phyloP scores from a whole-genome alignment of 2,888 invertebrate genomes.

The Diaperis boleti region DNA sequence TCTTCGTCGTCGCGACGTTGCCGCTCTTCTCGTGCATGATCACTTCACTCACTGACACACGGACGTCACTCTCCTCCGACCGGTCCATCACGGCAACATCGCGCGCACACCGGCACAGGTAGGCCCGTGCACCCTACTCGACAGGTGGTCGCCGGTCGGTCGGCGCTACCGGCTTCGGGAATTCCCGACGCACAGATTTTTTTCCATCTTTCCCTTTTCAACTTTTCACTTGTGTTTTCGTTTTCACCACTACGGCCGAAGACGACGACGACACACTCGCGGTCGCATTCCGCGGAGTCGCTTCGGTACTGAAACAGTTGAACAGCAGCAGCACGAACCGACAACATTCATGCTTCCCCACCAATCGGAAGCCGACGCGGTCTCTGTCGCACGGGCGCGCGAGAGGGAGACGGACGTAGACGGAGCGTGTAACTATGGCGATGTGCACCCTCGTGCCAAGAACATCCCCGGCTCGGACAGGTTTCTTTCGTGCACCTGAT shows the following conservation, averaged over 20 bases:
- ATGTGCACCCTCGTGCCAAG: constrained; percentile 48
- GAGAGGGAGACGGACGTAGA: constrained; percentile 41
- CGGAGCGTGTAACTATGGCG: constrained; percentile 59
- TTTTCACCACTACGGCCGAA: too few relatives aligned
- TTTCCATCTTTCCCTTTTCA: not conserved
- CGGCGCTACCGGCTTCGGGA: too few relatives aligned
- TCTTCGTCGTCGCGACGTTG: constrained; percentile 51
- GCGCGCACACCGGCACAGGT: constrained; percentile 25
- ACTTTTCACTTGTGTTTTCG: too few relatives aligned
- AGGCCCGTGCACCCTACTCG: constrained; percentile 15
- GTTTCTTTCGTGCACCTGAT: constrained; percentile 12
- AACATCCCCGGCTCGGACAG: constrained; percentile 2
- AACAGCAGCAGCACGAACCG: too few relatives aligned
- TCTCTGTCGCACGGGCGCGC: constrained; percentile 28
- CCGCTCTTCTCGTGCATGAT: constrained; percentile 58
- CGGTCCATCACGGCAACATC: constrained; percentile 14
- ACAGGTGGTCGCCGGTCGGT: not conserved
- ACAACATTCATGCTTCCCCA: constrained; percentile 51
- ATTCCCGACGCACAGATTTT: too few relatives aligned
- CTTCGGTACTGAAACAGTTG: constrained; percentile 52
- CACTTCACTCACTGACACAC: constrained; percentile 37
- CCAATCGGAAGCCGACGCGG: constrained; percentile 43
- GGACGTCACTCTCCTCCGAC: not conserved
- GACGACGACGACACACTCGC: constrained; percentile 22
- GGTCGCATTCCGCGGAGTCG: constrained; percentile 31